Percentiles rank a stretch among this genome's conserved stretches.
Evolutionary conservation across 2,888 invertebrate species (phyloP).

Genomic region (Cancer borealis): DNA sequence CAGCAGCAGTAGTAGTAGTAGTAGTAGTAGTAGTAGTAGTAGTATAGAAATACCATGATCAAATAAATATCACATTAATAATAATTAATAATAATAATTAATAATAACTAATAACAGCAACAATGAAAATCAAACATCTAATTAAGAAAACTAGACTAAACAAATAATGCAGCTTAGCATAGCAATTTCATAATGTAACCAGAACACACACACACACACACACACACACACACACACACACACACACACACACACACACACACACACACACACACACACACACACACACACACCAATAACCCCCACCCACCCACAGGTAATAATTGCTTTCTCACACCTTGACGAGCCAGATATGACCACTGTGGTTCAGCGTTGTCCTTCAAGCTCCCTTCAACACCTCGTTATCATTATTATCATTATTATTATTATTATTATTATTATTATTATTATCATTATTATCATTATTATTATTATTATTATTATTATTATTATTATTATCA

Average conservation of each 20-base stretch:
- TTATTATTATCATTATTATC: background rate
- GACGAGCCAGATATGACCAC: background rate
- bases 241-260: background rate
- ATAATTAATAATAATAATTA: background rate
- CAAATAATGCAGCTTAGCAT: background rate
- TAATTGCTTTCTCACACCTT: background rate
- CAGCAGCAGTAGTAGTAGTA: background rate
- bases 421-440: background rate
- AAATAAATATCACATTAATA: background rate
- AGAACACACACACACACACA: background rate
- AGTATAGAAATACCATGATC: background rate
- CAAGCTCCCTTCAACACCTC: background rate
- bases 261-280: too few species aligned
- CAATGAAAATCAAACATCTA: background rate
- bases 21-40: conserved; percentile 9
- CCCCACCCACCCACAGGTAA: background rate
- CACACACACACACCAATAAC: too few species aligned
- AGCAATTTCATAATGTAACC: background rate
- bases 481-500: background rate
- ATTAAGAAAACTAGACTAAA: background rate
- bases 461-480: background rate
- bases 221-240: background rate
- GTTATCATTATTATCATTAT: background rate
- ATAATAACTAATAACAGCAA: background rate
- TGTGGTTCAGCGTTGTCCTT: background rate